These are phyloP conservation scores for Alectoris magna DNA, from an alignment of 2,797 vertebrate species.

Conservation along the genomic window DNA sequence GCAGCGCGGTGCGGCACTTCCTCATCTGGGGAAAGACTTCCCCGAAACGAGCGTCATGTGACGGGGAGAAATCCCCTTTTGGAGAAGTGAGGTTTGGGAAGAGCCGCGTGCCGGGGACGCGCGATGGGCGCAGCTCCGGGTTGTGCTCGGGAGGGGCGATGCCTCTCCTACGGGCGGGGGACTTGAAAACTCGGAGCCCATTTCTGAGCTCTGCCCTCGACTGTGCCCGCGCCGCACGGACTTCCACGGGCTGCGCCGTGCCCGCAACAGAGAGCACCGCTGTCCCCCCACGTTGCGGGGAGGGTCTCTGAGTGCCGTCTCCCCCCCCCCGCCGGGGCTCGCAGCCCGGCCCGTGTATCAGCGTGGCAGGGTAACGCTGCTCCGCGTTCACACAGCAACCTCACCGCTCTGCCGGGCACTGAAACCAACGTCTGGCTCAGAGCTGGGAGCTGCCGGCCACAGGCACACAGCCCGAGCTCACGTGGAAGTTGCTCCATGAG, in stretches of 20 bases:
- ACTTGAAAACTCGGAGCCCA: too few species aligned
- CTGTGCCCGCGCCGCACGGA: too few species aligned
- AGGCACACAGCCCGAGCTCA: not conserved
- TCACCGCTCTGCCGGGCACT: not conserved
- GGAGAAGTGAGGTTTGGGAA: not conserved
- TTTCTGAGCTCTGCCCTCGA: too few species aligned
- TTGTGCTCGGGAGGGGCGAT: too few species aligned
- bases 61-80: not conserved
- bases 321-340: too few species aligned
- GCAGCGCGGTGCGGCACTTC: not conserved
- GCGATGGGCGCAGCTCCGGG: too few species aligned
- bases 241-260: too few species aligned
- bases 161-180: too few species aligned
- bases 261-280: too few species aligned
- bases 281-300: too few species aligned
- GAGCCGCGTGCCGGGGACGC: not conserved
- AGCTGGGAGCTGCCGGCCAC: not conserved
- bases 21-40: not conserved
- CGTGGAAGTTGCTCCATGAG: not conserved
- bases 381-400: not conserved
- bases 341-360: not conserved
- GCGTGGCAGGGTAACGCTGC: not conserved
- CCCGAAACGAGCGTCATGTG: not conserved
- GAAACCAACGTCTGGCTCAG: not conserved
- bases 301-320: too few species aligned